Conservation (phyloP, 2,113 vertebrate genomes). For the Galemys pyrenaicus region DNA sequence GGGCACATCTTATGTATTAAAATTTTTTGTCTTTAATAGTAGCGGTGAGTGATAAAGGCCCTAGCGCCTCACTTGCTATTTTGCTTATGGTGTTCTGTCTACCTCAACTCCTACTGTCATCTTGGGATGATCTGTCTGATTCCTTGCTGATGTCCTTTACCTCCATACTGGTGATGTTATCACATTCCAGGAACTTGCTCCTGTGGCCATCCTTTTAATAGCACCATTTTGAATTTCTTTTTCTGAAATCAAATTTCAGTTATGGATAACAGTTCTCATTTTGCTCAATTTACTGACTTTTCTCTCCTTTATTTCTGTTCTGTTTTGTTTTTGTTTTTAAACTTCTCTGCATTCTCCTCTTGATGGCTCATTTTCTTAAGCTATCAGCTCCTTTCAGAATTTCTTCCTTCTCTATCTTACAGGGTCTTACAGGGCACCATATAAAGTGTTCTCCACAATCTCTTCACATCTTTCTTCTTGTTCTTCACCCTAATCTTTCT, state of each 20-base stretch:
- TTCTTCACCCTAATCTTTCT: not conserved
- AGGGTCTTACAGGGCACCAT: not conserved
- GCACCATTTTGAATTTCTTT: not conserved
- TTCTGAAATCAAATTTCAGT: slow-evolving; percentile 42
- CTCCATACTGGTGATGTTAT: not conserved
- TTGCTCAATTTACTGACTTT: not conserved
- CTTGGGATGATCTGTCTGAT: slow-evolving; percentile 17
- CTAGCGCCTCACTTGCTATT: not conserved
- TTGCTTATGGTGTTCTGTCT: slow-evolving; percentile 50
- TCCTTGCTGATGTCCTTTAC: not conserved
- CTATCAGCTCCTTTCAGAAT: not conserved
- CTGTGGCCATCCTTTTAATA: not conserved
- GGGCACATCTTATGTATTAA: slow-evolving; percentile 10
- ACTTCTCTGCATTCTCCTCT: not conserved
- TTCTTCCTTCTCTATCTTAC: not conserved
- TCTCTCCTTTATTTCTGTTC: not conserved
- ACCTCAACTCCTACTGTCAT: slow-evolving; percentile 65
- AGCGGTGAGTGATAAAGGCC: slow-evolving; percentile 16
- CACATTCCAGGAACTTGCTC: slow-evolving; percentile 37
- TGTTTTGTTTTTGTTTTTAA: not conserved
- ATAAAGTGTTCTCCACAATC: not conserved
- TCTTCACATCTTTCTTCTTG: not conserved
- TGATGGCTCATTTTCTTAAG: not conserved
- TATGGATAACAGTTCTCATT: not conserved
- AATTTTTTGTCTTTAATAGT: slow-evolving; percentile 38